Base-by-base conservation (phyloP, 2,797 vertebrate species). In the Cuculus canorus region DNA sequence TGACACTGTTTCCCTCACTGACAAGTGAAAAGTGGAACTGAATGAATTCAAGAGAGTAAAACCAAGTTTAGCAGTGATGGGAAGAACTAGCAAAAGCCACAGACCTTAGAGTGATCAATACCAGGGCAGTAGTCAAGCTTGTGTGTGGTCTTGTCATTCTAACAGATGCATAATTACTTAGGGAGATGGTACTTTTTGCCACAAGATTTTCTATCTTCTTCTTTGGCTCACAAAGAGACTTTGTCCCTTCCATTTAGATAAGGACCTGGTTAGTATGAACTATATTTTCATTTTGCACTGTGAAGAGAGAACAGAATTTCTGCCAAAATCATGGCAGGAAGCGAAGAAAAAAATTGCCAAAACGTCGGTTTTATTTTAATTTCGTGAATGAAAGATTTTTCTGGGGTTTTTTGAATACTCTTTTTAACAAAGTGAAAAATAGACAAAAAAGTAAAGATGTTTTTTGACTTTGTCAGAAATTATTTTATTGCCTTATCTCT, bases 261-360 rank as follows among this genome's bases (percentile, higher is more conserved):
- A 88, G 39, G 52, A 79, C 18, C 56, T 84, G 70, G 66, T 81
- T 56, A 86, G n/a, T 63, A 53, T 73, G 82, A 88, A 66, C 70
- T 82, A 79, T 33, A 60, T 92, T 90, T 92, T 92, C 30, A 70
- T 87, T 90, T 86, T 86, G 25, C 28, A 0, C 39, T 81, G 15
- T 70, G 69, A 90, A 92, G 72, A 87, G 13, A 87, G 73, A 82
- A 48, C 7, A 76, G 50, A 88, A 63, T 76, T 95, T 92, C 82
- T 83, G 27, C 83, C 57, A 59, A 65, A 72, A 66, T 7, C 17
- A 54, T 41, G 69, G 95, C 59, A 88, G 22, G 13, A 81, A 23
- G 22, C n/a, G 77, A 85, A 87, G 28, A 54, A 86, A 79, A 92
- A 75, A 48, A 21, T 39, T 16, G 3, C 8, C 9, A 14, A 60